phyloP scores from a whole-genome alignment of 2,888 invertebrate genomes.

The Drosophila pegasa region DNA sequence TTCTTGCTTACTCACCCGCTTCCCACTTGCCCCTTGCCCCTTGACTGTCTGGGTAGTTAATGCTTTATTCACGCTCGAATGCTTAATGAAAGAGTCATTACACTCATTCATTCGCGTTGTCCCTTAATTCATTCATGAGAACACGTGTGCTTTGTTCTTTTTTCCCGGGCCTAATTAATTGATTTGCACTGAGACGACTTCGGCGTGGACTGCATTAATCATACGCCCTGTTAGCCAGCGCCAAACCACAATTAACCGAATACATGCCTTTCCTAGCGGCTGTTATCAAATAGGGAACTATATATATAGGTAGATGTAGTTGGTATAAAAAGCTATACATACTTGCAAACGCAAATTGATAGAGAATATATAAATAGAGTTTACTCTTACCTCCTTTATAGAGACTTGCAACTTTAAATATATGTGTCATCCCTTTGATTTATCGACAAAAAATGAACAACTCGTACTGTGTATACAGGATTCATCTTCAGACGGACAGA shows the following conservation, averaged over 20 bases:
- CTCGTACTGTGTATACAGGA: too few relatives aligned
- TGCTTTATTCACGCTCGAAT: constrained; percentile 67
- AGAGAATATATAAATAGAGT: too few relatives aligned
- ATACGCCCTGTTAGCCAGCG: constrained; percentile 55
- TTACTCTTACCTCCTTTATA: too few relatives aligned
- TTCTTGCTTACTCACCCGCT: too few relatives aligned
- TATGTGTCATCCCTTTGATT: too few relatives aligned
- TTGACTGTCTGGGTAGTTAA: constrained; percentile 42
- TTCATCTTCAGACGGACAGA: too few relatives aligned
- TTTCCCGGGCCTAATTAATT: constrained; percentile 62
- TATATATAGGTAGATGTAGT: too few relatives aligned
- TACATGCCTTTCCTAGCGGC: background rate
- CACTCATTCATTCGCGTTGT: constrained; percentile 55
- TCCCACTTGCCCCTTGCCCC: background rate
- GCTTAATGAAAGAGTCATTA: constrained; percentile 68
- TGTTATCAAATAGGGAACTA: too few relatives aligned
- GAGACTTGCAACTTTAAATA: too few relatives aligned
- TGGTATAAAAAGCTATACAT: too few relatives aligned
- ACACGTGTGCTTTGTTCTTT: constrained; percentile 38
- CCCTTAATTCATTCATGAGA: constrained; percentile 60
- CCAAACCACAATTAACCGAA: constrained; percentile 1
- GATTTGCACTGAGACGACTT: constrained; percentile 52
- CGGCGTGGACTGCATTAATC: constrained; percentile 55
- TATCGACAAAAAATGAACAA: too few relatives aligned
- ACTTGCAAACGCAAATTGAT: too few relatives aligned